Conservation (phyloP, 2,113 vertebrate genomes). For the Edolisoma coerulescens region DNA sequence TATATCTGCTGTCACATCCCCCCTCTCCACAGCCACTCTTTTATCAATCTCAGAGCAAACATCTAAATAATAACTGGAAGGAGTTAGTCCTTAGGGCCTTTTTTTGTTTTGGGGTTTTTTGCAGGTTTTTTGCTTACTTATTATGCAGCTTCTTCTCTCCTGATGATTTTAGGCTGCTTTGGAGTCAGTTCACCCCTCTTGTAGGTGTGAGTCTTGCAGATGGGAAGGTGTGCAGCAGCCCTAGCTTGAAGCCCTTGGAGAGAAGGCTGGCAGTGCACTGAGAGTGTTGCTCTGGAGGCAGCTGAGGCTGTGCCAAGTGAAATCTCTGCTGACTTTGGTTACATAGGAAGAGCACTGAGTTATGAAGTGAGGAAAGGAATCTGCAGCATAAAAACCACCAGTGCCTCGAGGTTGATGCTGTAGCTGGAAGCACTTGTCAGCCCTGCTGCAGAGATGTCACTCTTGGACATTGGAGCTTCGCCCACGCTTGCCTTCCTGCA, state of each 20-base stretch:
- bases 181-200: neutral
- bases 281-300: neutral
- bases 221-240: neutral
- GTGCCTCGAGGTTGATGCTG: neutral
- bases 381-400: neutral
- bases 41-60: neutral
- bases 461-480: fast-evolving
- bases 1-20: neutral
- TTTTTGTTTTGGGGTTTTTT: neutral
- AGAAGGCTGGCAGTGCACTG: neutral
- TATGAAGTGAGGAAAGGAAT: neutral
- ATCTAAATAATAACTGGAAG: neutral
- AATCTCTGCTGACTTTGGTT: neutral
- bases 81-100: neutral
- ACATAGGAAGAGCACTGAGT: neutral
- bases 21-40: neutral
- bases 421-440: neutral
- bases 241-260: neutral
- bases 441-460: neutral
- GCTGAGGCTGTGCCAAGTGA: neutral
- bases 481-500: fast-evolving
- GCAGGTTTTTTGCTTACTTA: neutral
- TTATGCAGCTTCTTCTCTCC: neutral
- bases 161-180: neutral
- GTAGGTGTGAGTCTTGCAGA: neutral